Percentiles rank a stretch among this genome's conserved stretches.
Evolutionary conservation across 2,113 vertebrate species (phyloP).

Genomic region (Cinclus mexicanus): DNA sequence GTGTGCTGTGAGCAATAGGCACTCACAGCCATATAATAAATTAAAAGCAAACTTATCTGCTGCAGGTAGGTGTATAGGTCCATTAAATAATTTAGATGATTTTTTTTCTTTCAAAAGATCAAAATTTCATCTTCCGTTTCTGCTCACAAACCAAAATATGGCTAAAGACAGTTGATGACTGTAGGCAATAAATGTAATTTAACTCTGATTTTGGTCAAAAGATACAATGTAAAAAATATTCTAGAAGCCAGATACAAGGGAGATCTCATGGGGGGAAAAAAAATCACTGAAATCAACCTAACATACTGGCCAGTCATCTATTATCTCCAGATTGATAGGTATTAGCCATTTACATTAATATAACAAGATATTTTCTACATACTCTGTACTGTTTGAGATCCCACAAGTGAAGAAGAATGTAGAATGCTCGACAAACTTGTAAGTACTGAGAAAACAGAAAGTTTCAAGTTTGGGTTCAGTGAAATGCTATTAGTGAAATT

Average conservation of each 20-base stretch:
- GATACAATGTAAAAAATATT: background rate
- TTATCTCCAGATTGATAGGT: background rate
- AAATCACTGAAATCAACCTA: background rate
- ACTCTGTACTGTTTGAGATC: background rate
- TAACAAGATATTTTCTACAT: background rate
- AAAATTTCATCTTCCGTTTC: background rate
- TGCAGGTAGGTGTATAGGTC: background rate
- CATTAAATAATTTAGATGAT: background rate
- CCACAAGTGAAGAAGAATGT: background rate
- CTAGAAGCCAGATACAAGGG: background rate
- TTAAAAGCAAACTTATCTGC: background rate
- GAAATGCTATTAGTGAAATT: background rate
- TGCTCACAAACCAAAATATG: background rate
- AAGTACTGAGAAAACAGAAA: background rate
- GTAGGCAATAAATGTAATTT: background rate
- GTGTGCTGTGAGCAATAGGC: background rate
- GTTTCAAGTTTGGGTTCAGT: background rate
- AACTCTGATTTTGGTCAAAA: background rate
- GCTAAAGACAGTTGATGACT: background rate
- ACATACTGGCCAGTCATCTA: background rate
- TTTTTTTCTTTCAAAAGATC: background rate
- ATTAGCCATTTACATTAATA: background rate
- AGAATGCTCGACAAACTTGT: background rate
- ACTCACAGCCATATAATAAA: background rate
- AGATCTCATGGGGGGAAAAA: background rate